Percentiles rank a stretch among this genome's conserved stretches.
phyloP scores from a whole-genome alignment of 2,888 invertebrate genomes.

The Odontomyia ornata region DNA sequence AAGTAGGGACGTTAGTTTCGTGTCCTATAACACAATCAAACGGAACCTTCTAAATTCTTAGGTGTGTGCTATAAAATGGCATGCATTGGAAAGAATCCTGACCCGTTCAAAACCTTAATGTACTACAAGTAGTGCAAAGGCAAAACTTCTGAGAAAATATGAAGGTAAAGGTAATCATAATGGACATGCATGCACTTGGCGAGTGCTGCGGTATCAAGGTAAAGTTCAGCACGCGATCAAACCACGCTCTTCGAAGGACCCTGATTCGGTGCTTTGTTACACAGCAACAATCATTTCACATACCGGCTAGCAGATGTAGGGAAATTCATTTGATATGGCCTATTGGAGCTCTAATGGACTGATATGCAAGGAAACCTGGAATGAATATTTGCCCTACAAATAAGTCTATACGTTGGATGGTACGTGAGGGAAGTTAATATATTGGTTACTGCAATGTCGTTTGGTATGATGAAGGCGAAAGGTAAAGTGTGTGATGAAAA shows the following conservation, averaged over 20 bases:
- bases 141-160: neutral
- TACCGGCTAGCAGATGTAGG: neutral
- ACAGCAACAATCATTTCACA: neutral
- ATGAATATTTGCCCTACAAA: constrained; percentile 12
- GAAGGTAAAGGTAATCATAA: constrained; percentile 20
- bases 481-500: neutral
- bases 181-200: neutral
- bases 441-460: neutral
- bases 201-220: constrained; percentile 21
- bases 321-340: constrained; percentile 32
- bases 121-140: neutral
- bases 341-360: constrained; percentile 27
- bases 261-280: constrained; percentile 15
- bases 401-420: neutral
- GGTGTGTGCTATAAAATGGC: constrained; percentile 26
- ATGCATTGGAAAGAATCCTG: neutral
- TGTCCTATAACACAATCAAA: neutral
- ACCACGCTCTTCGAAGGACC: constrained; percentile 8
- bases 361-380: constrained; percentile 17
- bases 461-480: neutral
- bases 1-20: no score
- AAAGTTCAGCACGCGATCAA: constrained; percentile 42
- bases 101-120: no score
- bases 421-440: neutral
- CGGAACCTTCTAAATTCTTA: constrained; percentile 6